Evolutionary conservation across 2,888 invertebrate species (phyloP).

Genomic region (Pammene fasciana): DNA sequence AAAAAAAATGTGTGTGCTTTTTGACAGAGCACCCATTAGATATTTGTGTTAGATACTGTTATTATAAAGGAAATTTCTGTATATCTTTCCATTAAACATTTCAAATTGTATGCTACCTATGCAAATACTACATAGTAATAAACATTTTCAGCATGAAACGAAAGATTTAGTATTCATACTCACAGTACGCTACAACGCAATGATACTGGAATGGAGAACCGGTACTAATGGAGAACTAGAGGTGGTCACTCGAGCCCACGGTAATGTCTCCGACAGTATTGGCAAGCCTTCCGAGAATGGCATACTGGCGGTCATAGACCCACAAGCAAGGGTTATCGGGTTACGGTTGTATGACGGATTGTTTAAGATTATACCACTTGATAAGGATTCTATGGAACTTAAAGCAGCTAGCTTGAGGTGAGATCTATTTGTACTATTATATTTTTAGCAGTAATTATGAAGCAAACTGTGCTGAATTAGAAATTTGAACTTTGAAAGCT

Average conservation of each 20-base stretch:
- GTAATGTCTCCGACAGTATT: conserved; percentile 97
- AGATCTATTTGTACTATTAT: conserved; percentile 11
- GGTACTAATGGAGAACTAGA: conserved; percentile 90
- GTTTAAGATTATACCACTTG: conserved; percentile 98
- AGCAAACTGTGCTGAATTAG: too few relatives aligned
- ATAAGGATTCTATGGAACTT: conserved; percentile 95
- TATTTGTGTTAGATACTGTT: too few relatives aligned
- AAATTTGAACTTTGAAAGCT: too few relatives aligned
- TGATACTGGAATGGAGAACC: conserved; percentile 96
- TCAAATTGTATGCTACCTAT: neutral
- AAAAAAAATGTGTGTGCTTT: too few relatives aligned
- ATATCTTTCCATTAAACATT: neutral
- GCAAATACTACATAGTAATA: neutral
- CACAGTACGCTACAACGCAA: conserved; percentile 97
- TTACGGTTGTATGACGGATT: conserved; percentile 97
- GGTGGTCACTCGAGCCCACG: conserved; percentile 97
- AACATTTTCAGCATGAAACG: conserved; percentile 88
- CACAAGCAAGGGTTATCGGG: conserved; percentile 97
- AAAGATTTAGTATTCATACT: conserved; percentile 97
- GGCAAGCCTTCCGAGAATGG: conserved; percentile 98
- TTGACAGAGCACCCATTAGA: too few relatives aligned
- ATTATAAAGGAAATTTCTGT: too few relatives aligned
- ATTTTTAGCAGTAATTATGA: neutral
- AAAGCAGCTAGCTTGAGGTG: conserved; percentile 93
- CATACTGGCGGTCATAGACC: conserved; percentile 97